These are phyloP conservation scores for Lasioglossum baleicum DNA, from an alignment of 1,140 invertebrate species.

Conservation along the genomic window DNA sequence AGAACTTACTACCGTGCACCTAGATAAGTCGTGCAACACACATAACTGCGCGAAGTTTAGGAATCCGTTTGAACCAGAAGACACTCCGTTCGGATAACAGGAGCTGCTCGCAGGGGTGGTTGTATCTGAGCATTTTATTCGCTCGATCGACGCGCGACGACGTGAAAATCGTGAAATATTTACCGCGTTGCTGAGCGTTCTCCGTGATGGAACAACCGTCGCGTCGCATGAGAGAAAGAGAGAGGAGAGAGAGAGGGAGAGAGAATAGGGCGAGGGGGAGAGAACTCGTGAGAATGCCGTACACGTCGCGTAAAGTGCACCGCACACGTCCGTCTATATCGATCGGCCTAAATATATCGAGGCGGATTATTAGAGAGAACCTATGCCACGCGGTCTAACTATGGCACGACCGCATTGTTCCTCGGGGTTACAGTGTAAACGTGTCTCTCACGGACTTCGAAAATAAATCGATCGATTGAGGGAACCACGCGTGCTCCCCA, in stretches of 20 bases:
- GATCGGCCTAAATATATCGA: slow-evolving; percentile 65
- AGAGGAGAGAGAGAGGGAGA: not conserved
- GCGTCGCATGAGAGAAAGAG: too few relatives aligned
- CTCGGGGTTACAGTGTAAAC: slow-evolving; percentile 42
- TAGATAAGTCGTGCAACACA: too few relatives aligned
- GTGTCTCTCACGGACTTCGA: slow-evolving; percentile 33
- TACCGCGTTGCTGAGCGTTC: not conserved
- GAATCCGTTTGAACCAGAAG: too few relatives aligned
- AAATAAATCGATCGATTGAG: slow-evolving; percentile 41
- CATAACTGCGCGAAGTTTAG: too few relatives aligned
- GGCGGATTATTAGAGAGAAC: slow-evolving; percentile 57
- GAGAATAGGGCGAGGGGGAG: not conserved
- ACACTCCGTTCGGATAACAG: too few relatives aligned
- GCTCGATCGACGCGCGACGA: not conserved
- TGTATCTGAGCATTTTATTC: too few relatives aligned
- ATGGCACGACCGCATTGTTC: slow-evolving; percentile 58
- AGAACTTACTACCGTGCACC: too few relatives aligned
- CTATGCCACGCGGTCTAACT: slow-evolving; percentile 50
- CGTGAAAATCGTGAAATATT: not conserved
- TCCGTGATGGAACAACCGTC: not conserved
- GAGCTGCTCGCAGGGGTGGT: too few relatives aligned
- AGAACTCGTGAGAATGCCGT: slow-evolving; percentile 26
- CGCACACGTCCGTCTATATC: slow-evolving; percentile 57
- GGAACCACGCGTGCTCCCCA: not conserved
- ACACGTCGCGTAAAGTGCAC: slow-evolving; percentile 34